Conservation (phyloP, 2,797 vertebrate genomes). For the Spinus olivaceus region DNA sequence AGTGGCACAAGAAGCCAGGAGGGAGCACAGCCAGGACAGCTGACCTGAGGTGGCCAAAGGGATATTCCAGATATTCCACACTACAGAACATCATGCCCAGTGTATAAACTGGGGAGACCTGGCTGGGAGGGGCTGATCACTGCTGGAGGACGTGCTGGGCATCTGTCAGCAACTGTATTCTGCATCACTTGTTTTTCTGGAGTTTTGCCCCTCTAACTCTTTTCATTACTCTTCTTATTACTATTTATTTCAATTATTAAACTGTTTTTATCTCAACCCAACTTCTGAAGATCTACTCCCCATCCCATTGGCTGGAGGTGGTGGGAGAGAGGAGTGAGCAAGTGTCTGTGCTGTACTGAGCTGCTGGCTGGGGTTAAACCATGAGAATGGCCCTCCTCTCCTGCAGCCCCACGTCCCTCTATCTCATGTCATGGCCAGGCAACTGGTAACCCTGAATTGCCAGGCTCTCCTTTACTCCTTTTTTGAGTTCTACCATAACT, state of each 20-base stretch:
- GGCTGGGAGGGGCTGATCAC: fast-evolving
- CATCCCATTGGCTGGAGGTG: too few relatives aligned
- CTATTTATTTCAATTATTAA: not conserved
- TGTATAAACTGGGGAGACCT: not conserved
- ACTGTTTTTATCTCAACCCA: not conserved
- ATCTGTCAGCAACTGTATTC: not conserved
- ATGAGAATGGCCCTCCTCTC: not conserved
- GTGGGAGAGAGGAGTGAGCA: not conserved
- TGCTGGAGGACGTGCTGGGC: fast-evolving
- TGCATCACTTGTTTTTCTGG: not conserved
- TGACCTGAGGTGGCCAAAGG: not conserved
- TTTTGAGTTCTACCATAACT: not conserved
- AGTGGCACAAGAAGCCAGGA: not conserved
- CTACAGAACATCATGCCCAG: fast-evolving
- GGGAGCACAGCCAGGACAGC: not conserved
- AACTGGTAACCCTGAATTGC: not conserved
- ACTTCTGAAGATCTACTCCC: not conserved
- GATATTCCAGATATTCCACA: not conserved
- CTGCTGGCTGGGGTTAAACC: not conserved
- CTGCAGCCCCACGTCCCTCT: not conserved
- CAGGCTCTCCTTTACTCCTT: not conserved
- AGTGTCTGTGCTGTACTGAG: not conserved
- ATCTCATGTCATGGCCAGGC: not conserved
- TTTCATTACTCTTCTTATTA: not conserved
- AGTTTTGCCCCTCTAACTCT: not conserved